Conservation (phyloP, 2,113 vertebrate species). For the Entomyzon cyanotis region DNA sequence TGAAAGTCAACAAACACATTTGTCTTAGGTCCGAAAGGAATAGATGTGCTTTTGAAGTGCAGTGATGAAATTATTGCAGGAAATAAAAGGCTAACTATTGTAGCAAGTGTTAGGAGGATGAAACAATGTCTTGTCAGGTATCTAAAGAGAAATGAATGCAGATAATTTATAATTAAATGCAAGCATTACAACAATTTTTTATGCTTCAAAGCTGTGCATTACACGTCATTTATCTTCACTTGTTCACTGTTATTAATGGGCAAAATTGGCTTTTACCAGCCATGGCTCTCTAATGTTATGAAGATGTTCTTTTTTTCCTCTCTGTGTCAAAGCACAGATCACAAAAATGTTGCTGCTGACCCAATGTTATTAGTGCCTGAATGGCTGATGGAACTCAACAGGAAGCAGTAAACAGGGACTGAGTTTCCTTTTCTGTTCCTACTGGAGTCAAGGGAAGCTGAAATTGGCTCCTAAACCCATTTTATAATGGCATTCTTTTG, state of each 20-base stretch:
- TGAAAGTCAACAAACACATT: conserved; percentile 57
- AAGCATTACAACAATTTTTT: conserved; percentile 6
- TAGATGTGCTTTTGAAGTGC: conserved; percentile 34
- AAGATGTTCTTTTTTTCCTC: background rate
- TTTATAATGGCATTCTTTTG: background rate
- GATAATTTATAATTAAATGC: conserved; percentile 44
- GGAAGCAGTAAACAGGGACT: background rate
- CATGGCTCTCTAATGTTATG: background rate
- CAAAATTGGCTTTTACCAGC: background rate
- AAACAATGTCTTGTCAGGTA: background rate
- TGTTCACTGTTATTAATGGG: background rate
- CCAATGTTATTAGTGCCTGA: background rate
- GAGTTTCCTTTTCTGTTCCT: background rate
- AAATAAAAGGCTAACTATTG: conserved; percentile 35
- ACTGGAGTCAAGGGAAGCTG: background rate
- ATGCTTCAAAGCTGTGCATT: conserved; percentile 23
- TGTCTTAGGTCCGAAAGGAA: conserved; percentile 19
- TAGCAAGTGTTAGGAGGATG: background rate
- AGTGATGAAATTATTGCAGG: conserved; percentile 47
- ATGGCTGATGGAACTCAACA: background rate
- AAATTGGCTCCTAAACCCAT: background rate
- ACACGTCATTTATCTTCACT: background rate
- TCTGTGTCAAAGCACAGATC: background rate
- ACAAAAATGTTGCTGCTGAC: background rate
- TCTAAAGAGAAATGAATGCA: conserved; percentile 36